A percentile compares a stretch with the other conserved stretches of the same genome.
Conservation (phyloP, 53 echinoderm and acorn worm species). For the Patiria pectinifera region DNA sequence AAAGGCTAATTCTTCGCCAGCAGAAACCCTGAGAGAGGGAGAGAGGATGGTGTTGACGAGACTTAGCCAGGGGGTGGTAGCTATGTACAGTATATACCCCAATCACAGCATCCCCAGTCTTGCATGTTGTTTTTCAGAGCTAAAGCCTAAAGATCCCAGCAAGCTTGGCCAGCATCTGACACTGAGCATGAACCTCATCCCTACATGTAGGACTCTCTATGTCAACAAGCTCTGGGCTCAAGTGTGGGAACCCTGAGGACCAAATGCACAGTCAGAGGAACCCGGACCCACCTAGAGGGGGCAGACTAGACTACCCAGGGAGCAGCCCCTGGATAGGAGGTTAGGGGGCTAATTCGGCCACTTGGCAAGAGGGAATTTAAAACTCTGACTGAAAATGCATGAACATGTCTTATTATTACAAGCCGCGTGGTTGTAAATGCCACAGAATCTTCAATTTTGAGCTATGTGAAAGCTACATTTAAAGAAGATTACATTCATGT, state of each 20-base stretch:
- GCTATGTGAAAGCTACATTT: neutral
- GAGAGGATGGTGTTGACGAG: slow-evolving; percentile 45
- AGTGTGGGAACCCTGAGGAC: slow-evolving; percentile 23
- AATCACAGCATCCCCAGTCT: neutral
- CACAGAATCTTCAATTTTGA: neutral
- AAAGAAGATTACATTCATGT: neutral
- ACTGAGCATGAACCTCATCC: neutral
- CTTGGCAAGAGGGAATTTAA: slow-evolving; percentile 8
- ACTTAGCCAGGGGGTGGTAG: neutral
- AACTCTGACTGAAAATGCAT: neutral
- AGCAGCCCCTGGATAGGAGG: slow-evolving; percentile 43
- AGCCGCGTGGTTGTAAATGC: neutral
- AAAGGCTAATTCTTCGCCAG: slow-evolving; percentile 49
- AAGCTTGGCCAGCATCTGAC: slow-evolving; percentile 4
- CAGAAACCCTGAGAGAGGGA: neutral
- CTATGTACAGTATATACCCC: neutral
- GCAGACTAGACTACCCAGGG: slow-evolving; percentile 22
- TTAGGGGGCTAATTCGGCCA: slow-evolving; percentile 53
- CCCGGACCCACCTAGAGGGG: neutral
- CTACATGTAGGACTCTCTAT: neutral
- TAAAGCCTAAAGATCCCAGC: neutral
- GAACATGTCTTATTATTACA: neutral
- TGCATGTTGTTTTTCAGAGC: slow-evolving; percentile 29
- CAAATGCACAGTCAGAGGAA: neutral
- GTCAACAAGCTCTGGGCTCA: slow-evolving; percentile 9